phyloP scores from a whole-genome alignment of 2,113 vertebrate genomes.

The Lepus timidus region DNA sequence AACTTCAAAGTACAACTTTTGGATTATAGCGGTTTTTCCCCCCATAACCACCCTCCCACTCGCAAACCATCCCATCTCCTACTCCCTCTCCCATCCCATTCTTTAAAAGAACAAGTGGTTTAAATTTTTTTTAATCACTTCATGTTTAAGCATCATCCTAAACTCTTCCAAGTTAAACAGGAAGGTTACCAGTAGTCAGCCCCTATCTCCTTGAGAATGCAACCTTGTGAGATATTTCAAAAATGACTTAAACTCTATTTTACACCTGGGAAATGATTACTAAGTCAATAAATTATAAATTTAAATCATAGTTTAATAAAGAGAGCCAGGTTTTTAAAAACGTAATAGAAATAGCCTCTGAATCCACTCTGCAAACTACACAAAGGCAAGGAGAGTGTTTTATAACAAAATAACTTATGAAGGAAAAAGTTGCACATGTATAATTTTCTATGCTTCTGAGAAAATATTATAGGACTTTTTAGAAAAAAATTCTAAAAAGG shows the following conservation, averaged over 20 bases:
- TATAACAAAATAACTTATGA: not conserved
- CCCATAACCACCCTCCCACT: no score
- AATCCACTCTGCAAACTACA: constrained; percentile 27
- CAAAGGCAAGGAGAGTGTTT: not conserved
- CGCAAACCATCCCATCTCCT: no score
- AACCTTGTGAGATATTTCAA: not conserved
- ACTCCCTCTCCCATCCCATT: no score
- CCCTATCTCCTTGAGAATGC: not conserved
- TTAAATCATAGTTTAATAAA: not conserved
- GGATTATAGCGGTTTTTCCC: no score
- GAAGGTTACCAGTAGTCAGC: not conserved
- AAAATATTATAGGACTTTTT: not conserved
- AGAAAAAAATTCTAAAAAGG: not conserved
- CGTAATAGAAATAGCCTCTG: not conserved
- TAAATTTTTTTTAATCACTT: not conserved
- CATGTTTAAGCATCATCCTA: constrained; percentile 17
- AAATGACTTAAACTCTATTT: not conserved
- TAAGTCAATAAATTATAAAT: not conserved
- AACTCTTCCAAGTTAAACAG: not conserved
- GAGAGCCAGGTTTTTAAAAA: not conserved
- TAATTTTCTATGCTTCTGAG: not conserved
- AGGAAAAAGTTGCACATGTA: not conserved
- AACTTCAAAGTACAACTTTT: no score
- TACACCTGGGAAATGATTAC: not conserved
- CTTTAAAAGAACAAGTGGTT: not conserved